These are phyloP conservation scores for Sphaerophoria rueppellii DNA, from an alignment of 2,888 invertebrate genomes.

Conservation along the genomic window DNA sequence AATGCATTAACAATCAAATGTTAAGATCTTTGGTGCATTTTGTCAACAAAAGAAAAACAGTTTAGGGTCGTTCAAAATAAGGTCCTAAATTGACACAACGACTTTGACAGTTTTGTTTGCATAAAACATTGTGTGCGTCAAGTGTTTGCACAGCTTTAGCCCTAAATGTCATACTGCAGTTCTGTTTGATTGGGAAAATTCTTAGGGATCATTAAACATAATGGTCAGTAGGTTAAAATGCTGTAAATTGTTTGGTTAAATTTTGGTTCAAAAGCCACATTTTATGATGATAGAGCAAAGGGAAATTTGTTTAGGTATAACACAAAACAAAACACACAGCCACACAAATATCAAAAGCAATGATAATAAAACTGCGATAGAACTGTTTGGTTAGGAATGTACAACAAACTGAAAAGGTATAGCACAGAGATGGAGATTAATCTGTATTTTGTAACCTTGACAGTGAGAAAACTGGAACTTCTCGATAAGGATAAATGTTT, in stretches of 20 bases:
- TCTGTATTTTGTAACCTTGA: conserved; percentile 57
- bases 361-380: conserved; percentile 17
- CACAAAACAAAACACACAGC: not conserved
- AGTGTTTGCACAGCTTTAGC: conserved; percentile 70
- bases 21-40: conserved; percentile 61
- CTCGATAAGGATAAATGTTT: conserved; percentile 47
- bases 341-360: not conserved
- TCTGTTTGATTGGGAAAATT: conserved; percentile 18
- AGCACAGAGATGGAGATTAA: not conserved
- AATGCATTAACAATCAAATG: conserved; percentile 46
- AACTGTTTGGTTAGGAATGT: conserved; percentile 56
- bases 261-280: conserved; percentile 27
- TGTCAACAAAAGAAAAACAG: conserved; percentile 38
- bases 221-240: conserved; percentile 65
- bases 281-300: conserved; percentile 18
- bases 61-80: conserved; percentile 14
- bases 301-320: conserved; percentile 54
- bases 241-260: conserved; percentile 28
- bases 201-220: conserved; percentile 18
- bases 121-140: conserved; percentile 50
- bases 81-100: conserved; percentile 50
- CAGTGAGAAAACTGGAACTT: conserved; percentile 23
- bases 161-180: conserved; percentile 31
- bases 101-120: conserved; percentile 31
- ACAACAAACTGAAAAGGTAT: conserved; percentile 27